Evolutionary conservation across 2,113 vertebrate genomes (phyloP).

Genomic region (Charina bottae): DNA sequence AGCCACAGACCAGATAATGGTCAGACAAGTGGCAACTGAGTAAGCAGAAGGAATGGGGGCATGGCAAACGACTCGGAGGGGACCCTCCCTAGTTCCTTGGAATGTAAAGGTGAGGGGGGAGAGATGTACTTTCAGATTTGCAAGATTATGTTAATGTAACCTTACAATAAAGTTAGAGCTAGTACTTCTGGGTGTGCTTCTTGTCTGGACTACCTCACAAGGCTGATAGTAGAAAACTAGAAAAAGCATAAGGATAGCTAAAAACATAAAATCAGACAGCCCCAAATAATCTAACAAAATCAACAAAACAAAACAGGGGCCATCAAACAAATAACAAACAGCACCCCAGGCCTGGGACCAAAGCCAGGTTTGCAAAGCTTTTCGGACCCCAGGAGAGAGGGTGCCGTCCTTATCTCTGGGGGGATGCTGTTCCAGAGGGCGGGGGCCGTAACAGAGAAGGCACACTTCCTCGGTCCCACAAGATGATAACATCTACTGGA

Average conservation of each 20-base stretch:
- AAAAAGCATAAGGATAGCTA: background rate
- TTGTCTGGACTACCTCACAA: no score
- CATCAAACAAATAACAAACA: background rate
- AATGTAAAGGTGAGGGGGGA: background rate
- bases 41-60: background rate
- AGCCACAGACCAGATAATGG: background rate
- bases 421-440: background rate
- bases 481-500: background rate
- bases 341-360: background rate
- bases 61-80: background rate
- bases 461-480: background rate
- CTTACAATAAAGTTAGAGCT: background rate
- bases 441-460: background rate
- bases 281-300: background rate
- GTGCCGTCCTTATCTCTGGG: background rate
- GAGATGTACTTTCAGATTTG: background rate
- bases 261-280: background rate
- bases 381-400: background rate
- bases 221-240: no score
- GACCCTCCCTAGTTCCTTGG: background rate
- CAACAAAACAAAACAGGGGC: background rate
- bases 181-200: no score
- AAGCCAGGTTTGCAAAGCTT: background rate
- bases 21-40: background rate
- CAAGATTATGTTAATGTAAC: background rate